These are phyloP conservation scores for Caenorhabditis wallacei DNA, from an alignment of 2,888 invertebrate genomes.

Conservation along the genomic window DNA sequence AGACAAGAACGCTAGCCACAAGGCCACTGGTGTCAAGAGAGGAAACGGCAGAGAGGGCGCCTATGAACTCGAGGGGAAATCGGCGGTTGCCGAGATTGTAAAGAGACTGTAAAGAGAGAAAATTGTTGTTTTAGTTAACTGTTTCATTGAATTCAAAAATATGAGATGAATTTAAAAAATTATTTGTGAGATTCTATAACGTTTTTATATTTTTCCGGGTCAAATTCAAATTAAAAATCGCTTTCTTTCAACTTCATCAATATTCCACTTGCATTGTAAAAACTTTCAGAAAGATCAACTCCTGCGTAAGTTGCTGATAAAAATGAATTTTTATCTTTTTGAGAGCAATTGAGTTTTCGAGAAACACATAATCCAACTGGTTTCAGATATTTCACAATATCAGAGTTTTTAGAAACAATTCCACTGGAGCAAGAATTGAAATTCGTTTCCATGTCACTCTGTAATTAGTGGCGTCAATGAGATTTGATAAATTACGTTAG, in stretches of 20 bases:
- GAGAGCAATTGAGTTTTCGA: background rate
- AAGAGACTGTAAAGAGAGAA: no score
- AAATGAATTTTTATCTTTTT: background rate
- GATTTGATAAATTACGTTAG: no score
- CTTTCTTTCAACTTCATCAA: slow-evolving; percentile 1
- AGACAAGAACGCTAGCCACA: slow-evolving; percentile 34
- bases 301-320: slow-evolving; percentile 6
- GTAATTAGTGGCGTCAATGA: background rate
- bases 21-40: slow-evolving; percentile 53
- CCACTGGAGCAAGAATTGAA: slow-evolving; percentile 2
- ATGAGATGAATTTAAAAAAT: no score
- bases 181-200: no score
- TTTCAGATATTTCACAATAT: slow-evolving; percentile 11
- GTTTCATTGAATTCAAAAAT: background rate
- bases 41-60: slow-evolving; percentile 7
- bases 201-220: slow-evolving; percentile 11
- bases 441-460: slow-evolving; percentile 8
- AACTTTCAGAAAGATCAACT: slow-evolving; percentile 9
- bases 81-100: no score
- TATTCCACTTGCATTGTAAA: background rate
- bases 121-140: background rate
- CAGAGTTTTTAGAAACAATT: background rate
- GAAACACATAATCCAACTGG: slow-evolving; percentile 21
- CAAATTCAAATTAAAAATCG: background rate
- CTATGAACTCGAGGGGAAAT: slow-evolving; percentile 19